Evolutionary conservation across 1,140 invertebrate species (phyloP).

Genomic region (Aethina tumida): DNA sequence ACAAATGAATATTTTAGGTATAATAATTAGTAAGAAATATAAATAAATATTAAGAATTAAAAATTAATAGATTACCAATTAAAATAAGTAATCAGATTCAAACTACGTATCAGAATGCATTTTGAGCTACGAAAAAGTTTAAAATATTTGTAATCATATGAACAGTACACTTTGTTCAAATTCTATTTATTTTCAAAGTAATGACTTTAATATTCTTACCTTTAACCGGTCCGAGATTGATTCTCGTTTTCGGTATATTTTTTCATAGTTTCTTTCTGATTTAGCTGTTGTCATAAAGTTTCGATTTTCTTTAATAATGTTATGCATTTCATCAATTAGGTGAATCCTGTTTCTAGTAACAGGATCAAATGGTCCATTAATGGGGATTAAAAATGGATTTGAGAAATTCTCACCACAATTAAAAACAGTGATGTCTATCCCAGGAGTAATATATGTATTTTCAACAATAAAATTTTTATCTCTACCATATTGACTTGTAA

Average conservation of each 20-base stretch:
- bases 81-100: too few relatives aligned
- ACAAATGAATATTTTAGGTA: constrained; percentile 15
- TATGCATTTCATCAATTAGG: constrained; percentile 10
- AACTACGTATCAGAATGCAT: too few relatives aligned
- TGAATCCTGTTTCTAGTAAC: constrained; percentile 8
- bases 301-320: too few relatives aligned
- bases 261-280: too few relatives aligned
- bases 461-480: constrained; percentile 16
- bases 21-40: too few relatives aligned
- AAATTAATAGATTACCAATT: too few relatives aligned
- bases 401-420: constrained; percentile 20
- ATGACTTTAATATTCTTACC: constrained; percentile 5
- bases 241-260: too few relatives aligned
- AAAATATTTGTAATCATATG: constrained; percentile 15
- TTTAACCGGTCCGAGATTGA: too few relatives aligned
- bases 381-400: constrained; percentile 20
- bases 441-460: constrained; percentile 15
- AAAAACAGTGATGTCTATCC: constrained; percentile 23
- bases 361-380: constrained; percentile 16
- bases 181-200: constrained; percentile 1
- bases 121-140: constrained; percentile 4
- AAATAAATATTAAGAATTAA: too few relatives aligned
- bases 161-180: constrained; percentile 15
- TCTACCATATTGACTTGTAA: constrained; percentile 20
- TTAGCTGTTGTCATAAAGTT: too few relatives aligned